phyloP scores from a whole-genome alignment of 2,888 invertebrate genomes.

The Glyphotaelius pellucidus region DNA sequence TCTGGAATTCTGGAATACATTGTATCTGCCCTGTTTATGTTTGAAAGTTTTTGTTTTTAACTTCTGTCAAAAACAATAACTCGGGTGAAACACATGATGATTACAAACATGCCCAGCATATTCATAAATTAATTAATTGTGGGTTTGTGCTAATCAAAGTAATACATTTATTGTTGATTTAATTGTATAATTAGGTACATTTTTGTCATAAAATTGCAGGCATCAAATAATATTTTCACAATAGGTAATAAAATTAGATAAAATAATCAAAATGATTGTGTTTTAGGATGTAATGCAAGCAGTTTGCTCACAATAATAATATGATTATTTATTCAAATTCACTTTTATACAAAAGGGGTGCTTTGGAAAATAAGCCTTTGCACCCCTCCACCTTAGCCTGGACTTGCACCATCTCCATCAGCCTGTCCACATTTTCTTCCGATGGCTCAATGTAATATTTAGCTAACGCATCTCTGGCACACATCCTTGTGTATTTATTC shows the following conservation, averaged over 20 bases:
- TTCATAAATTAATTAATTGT: neutral
- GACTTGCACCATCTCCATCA: conserved; percentile 73
- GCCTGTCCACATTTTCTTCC: conserved; percentile 68
- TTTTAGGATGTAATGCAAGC: neutral
- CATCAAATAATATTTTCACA: neutral
- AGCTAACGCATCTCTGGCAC: conserved; percentile 69
- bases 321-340: conserved; percentile 12
- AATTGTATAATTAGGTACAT: neutral
- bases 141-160: neutral
- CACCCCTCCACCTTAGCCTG: conserved; percentile 74
- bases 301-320: neutral
- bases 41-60: neutral
- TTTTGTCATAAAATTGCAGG: neutral
- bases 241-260: neutral
- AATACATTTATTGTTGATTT: neutral
- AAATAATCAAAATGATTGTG: neutral
- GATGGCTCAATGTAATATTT: conserved; percentile 67
- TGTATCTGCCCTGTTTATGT: too few relatives aligned
- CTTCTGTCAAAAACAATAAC: too few relatives aligned
- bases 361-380: conserved; percentile 74
- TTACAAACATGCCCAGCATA: neutral
- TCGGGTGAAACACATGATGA: neutral
- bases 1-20: too few relatives aligned
- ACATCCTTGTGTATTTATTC: conserved; percentile 70
- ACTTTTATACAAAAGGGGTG: conserved; percentile 61